These are phyloP conservation scores for Zosterops pallidus DNA, from an alignment of 2,113 vertebrate species.

Conservation along the genomic window DNA sequence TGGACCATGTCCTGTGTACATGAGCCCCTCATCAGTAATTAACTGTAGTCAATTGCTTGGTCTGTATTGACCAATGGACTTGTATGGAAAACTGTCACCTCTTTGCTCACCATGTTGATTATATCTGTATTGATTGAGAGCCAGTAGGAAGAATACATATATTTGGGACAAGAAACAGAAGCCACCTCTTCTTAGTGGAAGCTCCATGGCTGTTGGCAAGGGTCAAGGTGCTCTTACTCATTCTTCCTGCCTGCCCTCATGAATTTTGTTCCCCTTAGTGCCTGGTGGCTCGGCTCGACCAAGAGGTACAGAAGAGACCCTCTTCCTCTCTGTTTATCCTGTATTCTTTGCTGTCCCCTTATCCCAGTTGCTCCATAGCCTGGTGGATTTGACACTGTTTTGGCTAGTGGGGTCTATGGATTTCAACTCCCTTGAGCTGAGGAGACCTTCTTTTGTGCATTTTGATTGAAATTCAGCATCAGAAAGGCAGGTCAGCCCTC, in stretches of 20 bases:
- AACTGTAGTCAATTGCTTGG: background rate
- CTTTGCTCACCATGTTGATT: background rate
- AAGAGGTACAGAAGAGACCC: background rate
- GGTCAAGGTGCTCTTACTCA: background rate
- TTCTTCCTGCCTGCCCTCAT: background rate
- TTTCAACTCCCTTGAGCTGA: background rate
- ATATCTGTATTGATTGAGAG: background rate
- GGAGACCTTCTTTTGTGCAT: background rate
- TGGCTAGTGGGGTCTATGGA: background rate
- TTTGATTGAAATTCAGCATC: background rate
- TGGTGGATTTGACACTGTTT: background rate
- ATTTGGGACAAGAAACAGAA: background rate
- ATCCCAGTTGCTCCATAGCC: background rate
- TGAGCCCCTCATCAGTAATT: background rate
- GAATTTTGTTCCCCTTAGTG: background rate
- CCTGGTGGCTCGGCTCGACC: background rate
- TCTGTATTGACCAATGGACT: background rate
- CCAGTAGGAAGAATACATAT: background rate
- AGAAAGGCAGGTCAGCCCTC: background rate
- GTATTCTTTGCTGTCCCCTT: background rate
- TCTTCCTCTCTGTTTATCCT: background rate
- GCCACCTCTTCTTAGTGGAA: background rate
- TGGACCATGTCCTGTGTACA: background rate
- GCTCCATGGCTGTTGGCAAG: background rate
- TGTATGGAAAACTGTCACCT: background rate